Conservation (phyloP, 2,888 invertebrate species). For the Himalopsyche anomala region DNA sequence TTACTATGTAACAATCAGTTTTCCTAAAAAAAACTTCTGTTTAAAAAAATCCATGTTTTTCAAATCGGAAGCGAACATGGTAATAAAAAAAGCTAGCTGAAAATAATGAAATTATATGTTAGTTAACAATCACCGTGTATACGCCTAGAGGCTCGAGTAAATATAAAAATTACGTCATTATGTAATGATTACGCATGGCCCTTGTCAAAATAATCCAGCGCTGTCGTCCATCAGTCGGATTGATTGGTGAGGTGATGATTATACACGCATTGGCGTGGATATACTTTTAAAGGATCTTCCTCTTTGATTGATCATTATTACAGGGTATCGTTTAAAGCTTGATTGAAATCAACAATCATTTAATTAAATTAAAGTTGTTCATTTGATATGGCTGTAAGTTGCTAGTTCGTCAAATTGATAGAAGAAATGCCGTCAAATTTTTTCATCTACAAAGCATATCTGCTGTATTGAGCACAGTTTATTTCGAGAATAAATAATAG, state of each 20-base stretch:
- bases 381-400: too few species aligned
- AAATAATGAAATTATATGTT: not conserved
- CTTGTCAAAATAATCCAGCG: conserved; percentile 63
- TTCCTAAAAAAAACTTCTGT: too few species aligned
- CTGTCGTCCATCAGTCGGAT: conserved; percentile 60
- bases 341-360: conserved; percentile 40
- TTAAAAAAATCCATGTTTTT: too few species aligned
- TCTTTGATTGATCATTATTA: conserved; percentile 41
- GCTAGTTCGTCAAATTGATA: too few species aligned
- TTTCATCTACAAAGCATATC: too few species aligned
- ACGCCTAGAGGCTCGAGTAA: conserved; percentile 20
- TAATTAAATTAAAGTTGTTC: not conserved
- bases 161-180: conserved; percentile 59
- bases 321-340: conserved; percentile 27
- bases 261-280: conserved; percentile 44
- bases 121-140: not conserved
- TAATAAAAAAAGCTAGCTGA: too few species aligned
- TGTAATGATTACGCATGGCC: conserved; percentile 61
- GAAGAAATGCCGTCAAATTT: too few species aligned
- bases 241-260: conserved; percentile 51
- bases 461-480: too few species aligned
- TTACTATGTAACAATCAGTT: too few species aligned
- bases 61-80: too few species aligned
- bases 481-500: too few species aligned
- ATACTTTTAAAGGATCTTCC: conserved; percentile 33